Conservation (phyloP, 2,797 vertebrate genomes). For the Acanthornis magna region DNA sequence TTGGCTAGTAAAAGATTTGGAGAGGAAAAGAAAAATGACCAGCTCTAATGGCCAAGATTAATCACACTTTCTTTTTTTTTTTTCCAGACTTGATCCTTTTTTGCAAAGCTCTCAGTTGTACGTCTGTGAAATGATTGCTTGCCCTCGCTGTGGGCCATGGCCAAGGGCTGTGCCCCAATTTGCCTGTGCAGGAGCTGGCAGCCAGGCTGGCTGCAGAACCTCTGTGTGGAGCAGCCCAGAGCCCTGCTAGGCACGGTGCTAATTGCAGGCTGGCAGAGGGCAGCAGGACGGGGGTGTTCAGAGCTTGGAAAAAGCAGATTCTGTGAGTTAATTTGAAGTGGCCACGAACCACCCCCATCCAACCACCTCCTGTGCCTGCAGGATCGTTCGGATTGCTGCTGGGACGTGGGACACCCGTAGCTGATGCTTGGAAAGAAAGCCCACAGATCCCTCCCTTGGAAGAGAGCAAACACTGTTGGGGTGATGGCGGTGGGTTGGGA, state of each 20-base stretch:
- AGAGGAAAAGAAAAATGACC: not conserved
- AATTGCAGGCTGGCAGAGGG: not conserved
- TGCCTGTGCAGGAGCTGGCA: not conserved
- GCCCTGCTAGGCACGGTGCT: not conserved
- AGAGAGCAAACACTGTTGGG: not conserved
- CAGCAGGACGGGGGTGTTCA: not conserved
- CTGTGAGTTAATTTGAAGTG: not conserved
- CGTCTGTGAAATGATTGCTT: not conserved
- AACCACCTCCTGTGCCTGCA: fast-evolving
- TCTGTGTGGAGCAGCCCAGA: not conserved
- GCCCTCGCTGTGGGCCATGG: not conserved
- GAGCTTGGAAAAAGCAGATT: not conserved
- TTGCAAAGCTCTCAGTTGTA: not conserved
- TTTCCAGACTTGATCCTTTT: not conserved
- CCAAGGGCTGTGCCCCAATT: not conserved
- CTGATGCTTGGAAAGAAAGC: not conserved
- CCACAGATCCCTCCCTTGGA: not conserved
- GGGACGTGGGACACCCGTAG: not conserved
- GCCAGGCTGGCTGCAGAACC: not conserved
- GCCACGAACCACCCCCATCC: not conserved
- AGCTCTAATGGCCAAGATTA: not conserved
- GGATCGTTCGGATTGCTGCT: not conserved
- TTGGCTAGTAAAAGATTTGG: not conserved
- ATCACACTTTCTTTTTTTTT: fast-evolving
- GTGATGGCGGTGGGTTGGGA: not conserved